phyloP scores from a whole-genome alignment of 1,140 invertebrate genomes.

The Vanessa tameamea region DNA sequence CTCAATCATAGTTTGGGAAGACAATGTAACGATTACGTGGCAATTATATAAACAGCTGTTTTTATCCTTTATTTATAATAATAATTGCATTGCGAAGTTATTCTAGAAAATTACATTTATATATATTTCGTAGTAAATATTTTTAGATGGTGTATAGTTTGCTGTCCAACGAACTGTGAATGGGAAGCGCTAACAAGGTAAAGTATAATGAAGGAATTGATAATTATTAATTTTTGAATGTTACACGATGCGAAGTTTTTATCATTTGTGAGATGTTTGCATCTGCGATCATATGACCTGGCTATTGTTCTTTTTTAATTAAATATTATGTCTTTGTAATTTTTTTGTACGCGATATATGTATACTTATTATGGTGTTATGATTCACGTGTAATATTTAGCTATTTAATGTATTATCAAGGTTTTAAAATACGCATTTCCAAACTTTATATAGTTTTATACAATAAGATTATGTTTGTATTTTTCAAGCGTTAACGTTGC shows the following conservation, averaged over 20 bases:
- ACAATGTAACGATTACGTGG: no score
- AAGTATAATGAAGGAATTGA: conserved; percentile 43
- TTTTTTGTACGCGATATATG: not conserved
- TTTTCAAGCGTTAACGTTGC: no score
- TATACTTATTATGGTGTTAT: no score
- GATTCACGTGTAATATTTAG: no score
- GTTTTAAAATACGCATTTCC: no score
- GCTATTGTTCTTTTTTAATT: conserved; percentile 12
- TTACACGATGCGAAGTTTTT: not conserved
- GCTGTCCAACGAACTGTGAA: conserved; percentile 21
- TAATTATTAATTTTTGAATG: conserved; percentile 31
- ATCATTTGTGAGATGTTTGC: not conserved
- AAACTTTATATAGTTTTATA: no score
- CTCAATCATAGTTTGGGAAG: no score
- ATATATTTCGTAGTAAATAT: conserved; percentile 16
- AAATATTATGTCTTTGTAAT: not conserved
- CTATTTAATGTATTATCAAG: no score
- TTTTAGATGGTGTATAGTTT: conserved; percentile 26
- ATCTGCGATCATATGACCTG: not conserved
- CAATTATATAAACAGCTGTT: no score
- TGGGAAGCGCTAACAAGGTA: conserved; percentile 50
- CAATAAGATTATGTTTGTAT: no score
- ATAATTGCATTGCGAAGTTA: not conserved
- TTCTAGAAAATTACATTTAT: conserved; percentile 1
- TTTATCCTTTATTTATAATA: no score